Conservation (phyloP, 2,888 invertebrate species). For the Drosophila multiciliata region DNA sequence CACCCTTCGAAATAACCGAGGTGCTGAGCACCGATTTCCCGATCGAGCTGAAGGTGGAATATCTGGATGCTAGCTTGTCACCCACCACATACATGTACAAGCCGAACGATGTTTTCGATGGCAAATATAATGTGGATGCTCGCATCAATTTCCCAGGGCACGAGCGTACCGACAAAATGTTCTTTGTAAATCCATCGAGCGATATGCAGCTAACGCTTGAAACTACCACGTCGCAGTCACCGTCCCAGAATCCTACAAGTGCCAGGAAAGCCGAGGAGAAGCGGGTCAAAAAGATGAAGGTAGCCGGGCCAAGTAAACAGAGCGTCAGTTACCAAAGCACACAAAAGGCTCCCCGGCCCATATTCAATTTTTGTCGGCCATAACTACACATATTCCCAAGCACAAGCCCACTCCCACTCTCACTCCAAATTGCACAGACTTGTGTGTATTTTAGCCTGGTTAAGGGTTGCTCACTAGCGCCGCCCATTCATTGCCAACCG, state of each 20-base stretch:
- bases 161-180: conserved; percentile 59
- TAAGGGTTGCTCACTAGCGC: conserved; percentile 35
- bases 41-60: conserved; percentile 47
- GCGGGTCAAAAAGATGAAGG: not conserved
- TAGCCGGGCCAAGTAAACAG: not conserved
- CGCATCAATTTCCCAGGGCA: conserved; percentile 59
- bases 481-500: conserved; percentile 3
- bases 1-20: conserved; percentile 58
- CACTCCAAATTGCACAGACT: not conserved
- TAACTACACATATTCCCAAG: not conserved
- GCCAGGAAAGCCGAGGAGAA: not conserved
- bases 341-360: conserved; percentile 34
- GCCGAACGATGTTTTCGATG: conserved; percentile 52
- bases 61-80: conserved; percentile 53
- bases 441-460: not conserved
- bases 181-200: conserved; percentile 59
- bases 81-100: conserved; percentile 60
- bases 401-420: not conserved
- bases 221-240: conserved; percentile 6
- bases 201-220: conserved; percentile 31
- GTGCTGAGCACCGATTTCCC: conserved; percentile 58
- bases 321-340: not conserved
- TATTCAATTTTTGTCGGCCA: conserved; percentile 37
- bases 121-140: conserved; percentile 46
- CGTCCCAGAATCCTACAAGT: not conserved